Evolutionary conservation across 92 coral and sea anemone species (phyloP), one percentile per base, ranked within the genome.

Genomic region (Zoanthus solanderi): DNA sequence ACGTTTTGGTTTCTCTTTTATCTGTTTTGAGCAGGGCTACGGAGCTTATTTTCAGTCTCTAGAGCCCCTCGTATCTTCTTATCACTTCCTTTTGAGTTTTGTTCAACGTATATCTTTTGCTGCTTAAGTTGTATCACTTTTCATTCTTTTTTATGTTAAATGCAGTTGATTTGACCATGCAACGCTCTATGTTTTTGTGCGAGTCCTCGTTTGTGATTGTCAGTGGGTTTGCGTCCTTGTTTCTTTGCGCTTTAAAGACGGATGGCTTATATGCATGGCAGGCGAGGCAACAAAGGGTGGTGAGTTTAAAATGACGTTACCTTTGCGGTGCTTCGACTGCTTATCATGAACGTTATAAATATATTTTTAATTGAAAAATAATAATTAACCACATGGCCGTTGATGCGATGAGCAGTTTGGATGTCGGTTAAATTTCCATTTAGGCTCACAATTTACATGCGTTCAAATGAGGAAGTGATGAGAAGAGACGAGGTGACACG

Each of bases 111-210:
- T 5, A 65, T 65, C 74, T 66, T 14, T 81, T 45, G 69, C 37
- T 45, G 45, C 3, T 4, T 67, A 65, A 81, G 14, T 45, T 65
- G 7, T 4, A 23, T 30, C 44, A 10, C 6, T 15, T 45, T 63
- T 67, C 44, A 45, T 54, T 77, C 31, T n/a, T n/a, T 60, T 65
- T 10, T 18, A 16, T 31, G 74, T 18, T 17, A 16, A 13, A 78
- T 16, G 73, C 57, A 16, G 74, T 79, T 8, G 42, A 81, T 81
- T 53, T 81, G 75, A 88, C 89, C 47, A 78, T 76, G 13, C 67
- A 83, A 42, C 76, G 32, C 56, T 30, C 54, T 78, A 78, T 78
- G 52, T 90, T 87, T 90, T 92, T 84, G 94, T 84, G 94, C 85
- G 94, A 91, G 92, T 88, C 88, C 88, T 88, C 68, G 71, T 53